Conservation (phyloP, 1,140 invertebrate genomes). For the Trigoniulus corallinus region DNA sequence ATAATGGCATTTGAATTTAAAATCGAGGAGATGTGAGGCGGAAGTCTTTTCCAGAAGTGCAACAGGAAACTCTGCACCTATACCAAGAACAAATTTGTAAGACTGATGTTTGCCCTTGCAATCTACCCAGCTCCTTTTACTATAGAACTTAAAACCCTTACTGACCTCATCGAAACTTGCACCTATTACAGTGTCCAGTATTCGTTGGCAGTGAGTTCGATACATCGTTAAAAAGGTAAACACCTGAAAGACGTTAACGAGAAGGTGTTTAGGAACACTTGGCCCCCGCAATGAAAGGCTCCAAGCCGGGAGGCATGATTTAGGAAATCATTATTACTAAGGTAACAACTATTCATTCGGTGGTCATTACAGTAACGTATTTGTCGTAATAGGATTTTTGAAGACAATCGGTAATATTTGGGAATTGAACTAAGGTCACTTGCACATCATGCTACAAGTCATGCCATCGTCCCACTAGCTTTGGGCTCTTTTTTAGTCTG, state of each 20-base stretch:
- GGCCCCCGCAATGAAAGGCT: too few species aligned
- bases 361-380: too few species aligned
- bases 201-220: slow-evolving; percentile 34
- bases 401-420: too few species aligned
- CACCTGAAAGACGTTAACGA: slow-evolving; percentile 19
- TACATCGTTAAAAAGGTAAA: slow-evolving; percentile 37
- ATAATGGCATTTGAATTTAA: slow-evolving; percentile 28
- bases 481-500: too few species aligned
- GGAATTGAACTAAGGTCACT: too few species aligned
- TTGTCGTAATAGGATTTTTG: too few species aligned
- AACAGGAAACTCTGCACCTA: slow-evolving; percentile 35
- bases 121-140: neutral
- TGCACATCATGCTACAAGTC: too few species aligned
- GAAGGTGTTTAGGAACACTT: too few species aligned
- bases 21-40: slow-evolving; percentile 29
- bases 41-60: slow-evolving; percentile 39
- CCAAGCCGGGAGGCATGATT: too few species aligned
- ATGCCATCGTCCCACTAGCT: too few species aligned
- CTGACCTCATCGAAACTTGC: slow-evolving; percentile 36
- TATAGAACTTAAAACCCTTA: slow-evolving; percentile 1
- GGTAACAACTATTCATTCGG: too few species aligned
- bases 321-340: too few species aligned
- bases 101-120: neutral
- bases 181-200: slow-evolving; percentile 33
- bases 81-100: slow-evolving; percentile 1